Percentiles rank a stretch among this genome's conserved stretches.
phyloP scores from a whole-genome alignment of 1,140 invertebrate genomes.

The Aethina tumida region DNA sequence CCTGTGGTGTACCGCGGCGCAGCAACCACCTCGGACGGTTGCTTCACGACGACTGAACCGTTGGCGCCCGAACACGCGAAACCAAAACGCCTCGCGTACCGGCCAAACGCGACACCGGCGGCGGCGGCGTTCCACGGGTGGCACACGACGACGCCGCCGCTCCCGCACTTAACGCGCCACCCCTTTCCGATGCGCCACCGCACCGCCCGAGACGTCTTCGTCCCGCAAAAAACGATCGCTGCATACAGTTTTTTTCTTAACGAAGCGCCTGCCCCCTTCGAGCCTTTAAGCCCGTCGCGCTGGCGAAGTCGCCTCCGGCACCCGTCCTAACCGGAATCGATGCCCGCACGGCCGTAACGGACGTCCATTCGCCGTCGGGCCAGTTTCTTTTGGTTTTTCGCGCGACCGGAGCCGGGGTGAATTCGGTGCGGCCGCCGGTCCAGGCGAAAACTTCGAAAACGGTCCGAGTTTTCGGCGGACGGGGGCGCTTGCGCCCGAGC shows the following conservation, averaged over 20 bases:
- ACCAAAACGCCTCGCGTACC: no score
- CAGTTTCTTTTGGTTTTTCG: conserved; percentile 1
- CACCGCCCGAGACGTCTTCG: background rate
- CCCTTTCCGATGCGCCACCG: conserved; percentile 2
- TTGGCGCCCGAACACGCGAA: conserved; percentile 6
- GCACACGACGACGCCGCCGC: conserved; percentile 7
- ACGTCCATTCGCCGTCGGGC: background rate
- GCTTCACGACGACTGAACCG: conserved; percentile 17
- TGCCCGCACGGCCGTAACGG: background rate
- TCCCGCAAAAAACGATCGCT: no score
- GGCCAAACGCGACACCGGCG: conserved; percentile 5
- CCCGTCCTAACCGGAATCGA: background rate
- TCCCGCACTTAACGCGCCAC: conserved; percentile 16
- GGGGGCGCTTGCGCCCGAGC: conserved; percentile 25
- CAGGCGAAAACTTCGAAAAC: no score
- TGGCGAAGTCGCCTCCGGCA: no score
- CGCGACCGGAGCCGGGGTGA: background rate
- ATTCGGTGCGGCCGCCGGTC: no score
- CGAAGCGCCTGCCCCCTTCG: no score
- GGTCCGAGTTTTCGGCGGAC: background rate
- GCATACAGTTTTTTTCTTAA: conserved; percentile 33
- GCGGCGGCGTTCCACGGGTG: conserved; percentile 9
- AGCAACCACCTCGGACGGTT: conserved; percentile 13
- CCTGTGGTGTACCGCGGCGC: conserved; percentile 11
- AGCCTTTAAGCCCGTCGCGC: no score